phyloP scores from a whole-genome alignment of 2,888 invertebrate species.

The Holacanthella duospinosa region DNA sequence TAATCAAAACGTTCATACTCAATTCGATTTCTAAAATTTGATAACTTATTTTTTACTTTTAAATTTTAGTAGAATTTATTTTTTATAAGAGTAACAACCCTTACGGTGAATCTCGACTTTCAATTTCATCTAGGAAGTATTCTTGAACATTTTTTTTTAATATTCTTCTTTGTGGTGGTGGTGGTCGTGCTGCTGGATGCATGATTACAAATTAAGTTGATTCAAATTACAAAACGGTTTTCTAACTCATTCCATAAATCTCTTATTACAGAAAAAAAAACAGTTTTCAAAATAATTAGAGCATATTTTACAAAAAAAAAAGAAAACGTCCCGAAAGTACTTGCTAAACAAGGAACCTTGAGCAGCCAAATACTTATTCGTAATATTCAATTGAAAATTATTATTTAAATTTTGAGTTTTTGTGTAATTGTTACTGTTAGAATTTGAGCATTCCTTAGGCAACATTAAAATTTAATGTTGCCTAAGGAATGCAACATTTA shows the following conservation, averaged over 20 bases:
- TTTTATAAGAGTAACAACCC: not conserved
- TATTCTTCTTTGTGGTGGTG: not conserved
- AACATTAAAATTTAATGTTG: too few species aligned
- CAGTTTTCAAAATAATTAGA: not conserved
- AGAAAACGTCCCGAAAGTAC: not conserved
- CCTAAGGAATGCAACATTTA: too few species aligned
- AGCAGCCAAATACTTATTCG: too few species aligned
- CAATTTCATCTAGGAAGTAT: conserved; percentile 28
- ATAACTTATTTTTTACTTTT: not conserved
- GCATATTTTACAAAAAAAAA: not conserved
- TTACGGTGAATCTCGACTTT: conserved; percentile 18
- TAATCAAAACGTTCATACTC: conserved; percentile 14
- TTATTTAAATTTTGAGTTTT: too few species aligned
- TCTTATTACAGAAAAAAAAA: not conserved
- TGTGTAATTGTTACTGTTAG: too few species aligned
- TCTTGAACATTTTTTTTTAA: conserved; percentile 21
- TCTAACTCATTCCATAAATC: not conserved
- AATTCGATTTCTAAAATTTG: conserved; percentile 8
- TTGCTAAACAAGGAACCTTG: too few species aligned
- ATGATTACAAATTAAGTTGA: not conserved
- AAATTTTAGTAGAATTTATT: not conserved
- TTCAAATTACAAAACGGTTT: not conserved
- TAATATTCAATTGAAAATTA: too few species aligned
- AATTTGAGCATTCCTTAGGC: too few species aligned
- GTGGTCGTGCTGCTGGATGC: not conserved